A percentile compares a stretch with the other conserved stretches of the same genome.
Evolutionary conservation across 2,113 vertebrate species (phyloP).

Genomic region (Pterocles burchelli): DNA sequence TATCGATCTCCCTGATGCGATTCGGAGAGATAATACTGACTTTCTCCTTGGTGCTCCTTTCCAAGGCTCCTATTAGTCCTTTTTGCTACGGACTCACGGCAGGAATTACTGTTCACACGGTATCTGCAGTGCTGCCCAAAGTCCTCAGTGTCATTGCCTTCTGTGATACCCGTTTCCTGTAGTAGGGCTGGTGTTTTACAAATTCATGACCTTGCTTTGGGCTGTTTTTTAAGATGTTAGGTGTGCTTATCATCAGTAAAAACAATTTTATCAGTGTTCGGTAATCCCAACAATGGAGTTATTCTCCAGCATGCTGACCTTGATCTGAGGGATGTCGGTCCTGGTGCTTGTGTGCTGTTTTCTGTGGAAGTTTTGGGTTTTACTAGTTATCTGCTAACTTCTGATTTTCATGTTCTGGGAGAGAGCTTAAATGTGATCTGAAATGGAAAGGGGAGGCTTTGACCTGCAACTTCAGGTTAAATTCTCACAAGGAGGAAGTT

Average conservation of each 20-base stretch:
- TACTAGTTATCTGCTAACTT: not conserved
- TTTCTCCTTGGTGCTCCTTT: not conserved
- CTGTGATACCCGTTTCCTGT: not conserved
- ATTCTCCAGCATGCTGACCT: not conserved
- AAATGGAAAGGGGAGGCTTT: not conserved
- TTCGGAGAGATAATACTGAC: not conserved
- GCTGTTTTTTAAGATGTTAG: not conserved
- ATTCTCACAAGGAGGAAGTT: not conserved
- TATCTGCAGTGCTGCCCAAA: slow-evolving; percentile 1
- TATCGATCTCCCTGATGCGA: not conserved
- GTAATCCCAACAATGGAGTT: not conserved
- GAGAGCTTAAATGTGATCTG: not conserved
- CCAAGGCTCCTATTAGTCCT: not conserved
- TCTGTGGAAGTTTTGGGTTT: not conserved
- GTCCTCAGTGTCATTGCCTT: not conserved
- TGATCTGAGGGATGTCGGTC: not conserved
- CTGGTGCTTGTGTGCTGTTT: fast-evolving
- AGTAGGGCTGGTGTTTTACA: not conserved
- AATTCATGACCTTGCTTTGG: not conserved
- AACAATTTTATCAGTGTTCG: not conserved
- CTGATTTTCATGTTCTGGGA: not conserved
- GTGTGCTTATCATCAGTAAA: not conserved
- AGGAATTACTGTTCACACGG: not conserved
- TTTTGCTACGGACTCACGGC: not conserved
- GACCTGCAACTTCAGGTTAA: not conserved